Base-by-base conservation (phyloP, 1,140 invertebrate species). In the Dendrolimus punctatus region DNA sequence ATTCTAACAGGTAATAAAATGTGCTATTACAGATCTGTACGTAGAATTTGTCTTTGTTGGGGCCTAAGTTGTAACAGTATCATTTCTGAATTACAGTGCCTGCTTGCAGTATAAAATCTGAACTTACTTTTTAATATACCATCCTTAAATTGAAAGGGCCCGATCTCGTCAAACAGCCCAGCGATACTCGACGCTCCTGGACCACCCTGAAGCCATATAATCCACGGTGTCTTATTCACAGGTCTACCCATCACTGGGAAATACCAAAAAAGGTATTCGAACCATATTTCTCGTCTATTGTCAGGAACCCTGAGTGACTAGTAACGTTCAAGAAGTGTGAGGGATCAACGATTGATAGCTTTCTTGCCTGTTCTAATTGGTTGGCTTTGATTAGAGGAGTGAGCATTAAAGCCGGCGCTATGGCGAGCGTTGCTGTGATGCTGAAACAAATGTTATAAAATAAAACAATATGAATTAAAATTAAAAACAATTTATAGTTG, bases 241-340 rank as follows among this genome's bases (percentile, higher is more conserved):
- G 68, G 56, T 43, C 68, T 73, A 39, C 73, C 60, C 45, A 87
- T 75, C 0, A 93, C 91, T 4, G 94, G 94, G 66, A 96, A 95
- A 64, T 94, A 96, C 95, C 95, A 96, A 76, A 96, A 96, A 95
- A 96, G 67, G 95, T 87, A 73, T 96, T 95, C 0, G 94, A 95
- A 63, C 93, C 91, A 66, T 87, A 92, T 39, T 82, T 58, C 56
- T 91, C 88, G 61, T 95, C 92, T 5, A 96, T 72, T 1, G 71
- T 81, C 8, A 81, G 54, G 55, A 73, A 85, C 3, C 80, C 83
- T 0, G 80, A 67, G 51, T 80, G 68, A 52, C 78, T 84, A 8
- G 58, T 60, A 6, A 72, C 53, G 7, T 72, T 66, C 2, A 77
- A 58, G 49, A 79, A 71, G 6, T 70, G 40, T 10, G 53, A 53